Conservation (phyloP, 1,140 invertebrate species). For the Hydropsyche tenuis region DNA sequence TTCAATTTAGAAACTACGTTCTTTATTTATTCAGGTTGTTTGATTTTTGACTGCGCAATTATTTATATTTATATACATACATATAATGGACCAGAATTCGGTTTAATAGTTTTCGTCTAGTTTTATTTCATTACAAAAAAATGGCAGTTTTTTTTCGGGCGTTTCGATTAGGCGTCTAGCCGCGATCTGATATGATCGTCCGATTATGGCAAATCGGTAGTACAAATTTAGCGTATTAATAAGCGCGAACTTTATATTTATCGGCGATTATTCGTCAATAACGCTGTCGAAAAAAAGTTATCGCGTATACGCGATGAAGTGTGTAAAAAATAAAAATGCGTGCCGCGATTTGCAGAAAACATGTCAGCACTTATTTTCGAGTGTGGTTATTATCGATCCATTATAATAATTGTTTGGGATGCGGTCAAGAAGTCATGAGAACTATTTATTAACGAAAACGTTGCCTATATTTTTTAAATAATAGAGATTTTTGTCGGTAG, state of each 20-base stretch:
- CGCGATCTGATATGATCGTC: constrained; percentile 25
- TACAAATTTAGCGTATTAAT: constrained; percentile 29
- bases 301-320: neutral
- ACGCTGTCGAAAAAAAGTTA: constrained; percentile 2
- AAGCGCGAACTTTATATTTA: constrained; percentile 29
- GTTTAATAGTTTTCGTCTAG: too few species aligned
- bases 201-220: constrained; percentile 19
- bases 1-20: too few species aligned
- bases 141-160: neutral
- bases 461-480: constrained; percentile 21
- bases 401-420: constrained; percentile 24
- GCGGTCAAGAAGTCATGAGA: constrained; percentile 15
- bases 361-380: constrained; percentile 20
- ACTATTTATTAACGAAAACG: constrained; percentile 27
- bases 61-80: too few species aligned
- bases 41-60: too few species aligned
- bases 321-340: neutral
- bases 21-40: too few species aligned
- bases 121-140: too few species aligned
- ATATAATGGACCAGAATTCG: too few species aligned
- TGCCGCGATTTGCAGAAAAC: constrained; percentile 15
- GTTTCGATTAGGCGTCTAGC: neutral
- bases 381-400: constrained; percentile 18
- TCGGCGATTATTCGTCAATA: constrained; percentile 27
- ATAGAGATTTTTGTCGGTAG: constrained; percentile 5